Evolutionary conservation across 2,888 invertebrate species (phyloP).

Genomic region (Seira musarum): DNA sequence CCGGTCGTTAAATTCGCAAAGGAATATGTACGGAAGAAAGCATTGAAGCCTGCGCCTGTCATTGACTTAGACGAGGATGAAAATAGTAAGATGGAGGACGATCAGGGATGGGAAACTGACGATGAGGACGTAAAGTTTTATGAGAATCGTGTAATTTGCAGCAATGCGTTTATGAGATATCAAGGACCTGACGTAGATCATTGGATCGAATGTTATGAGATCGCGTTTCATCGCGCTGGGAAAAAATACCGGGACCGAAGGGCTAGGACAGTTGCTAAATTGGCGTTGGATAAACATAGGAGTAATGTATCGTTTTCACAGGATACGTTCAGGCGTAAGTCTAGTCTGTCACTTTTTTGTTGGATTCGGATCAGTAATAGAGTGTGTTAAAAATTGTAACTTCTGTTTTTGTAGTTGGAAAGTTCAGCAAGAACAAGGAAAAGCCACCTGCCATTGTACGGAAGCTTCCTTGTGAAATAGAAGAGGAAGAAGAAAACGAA

Average conservation of each 20-base stretch:
- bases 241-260: neutral
- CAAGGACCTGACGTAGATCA: constrained; percentile 29
- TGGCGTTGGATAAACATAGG: constrained; percentile 12
- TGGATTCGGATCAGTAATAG: too few species aligned
- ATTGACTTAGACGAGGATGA: neutral
- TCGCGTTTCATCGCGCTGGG: constrained; percentile 18
- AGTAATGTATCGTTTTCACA: constrained; percentile 6
- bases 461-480: neutral
- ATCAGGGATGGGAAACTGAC: constrained; percentile 6
- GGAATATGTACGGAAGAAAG: constrained; percentile 2
- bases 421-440: too few species aligned
- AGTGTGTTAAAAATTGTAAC: too few species aligned
- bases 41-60: neutral
- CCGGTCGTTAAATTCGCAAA: constrained; percentile 25
- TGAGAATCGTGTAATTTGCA: neutral
- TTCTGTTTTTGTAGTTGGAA: neutral
- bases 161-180: constrained; percentile 28
- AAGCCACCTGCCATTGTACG: neutral
- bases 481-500: neutral
- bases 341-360: neutral
- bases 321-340: constrained; percentile 11
- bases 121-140: constrained; percentile 36
- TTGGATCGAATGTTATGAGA: constrained; percentile 42
- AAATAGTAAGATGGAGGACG: constrained; percentile 17
- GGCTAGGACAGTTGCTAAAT: constrained; percentile 6